A percentile compares a stretch with the other conserved stretches of the same genome.
Conservation (phyloP, 1,140 invertebrate species). For the Drosophila kepulauana region DNA sequence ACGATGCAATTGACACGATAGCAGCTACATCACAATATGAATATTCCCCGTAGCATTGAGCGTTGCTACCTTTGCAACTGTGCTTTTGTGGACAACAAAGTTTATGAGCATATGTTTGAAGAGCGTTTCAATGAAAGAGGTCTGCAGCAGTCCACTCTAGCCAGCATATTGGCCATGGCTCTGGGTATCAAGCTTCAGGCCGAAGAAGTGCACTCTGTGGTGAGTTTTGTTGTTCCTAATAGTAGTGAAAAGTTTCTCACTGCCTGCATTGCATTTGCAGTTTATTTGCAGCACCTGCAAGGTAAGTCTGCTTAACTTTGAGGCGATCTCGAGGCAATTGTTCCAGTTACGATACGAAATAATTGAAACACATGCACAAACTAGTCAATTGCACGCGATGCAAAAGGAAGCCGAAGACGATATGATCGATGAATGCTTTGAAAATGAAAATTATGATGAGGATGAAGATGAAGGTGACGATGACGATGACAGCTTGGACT, state of each 20-base stretch:
- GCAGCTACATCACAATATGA: not conserved
- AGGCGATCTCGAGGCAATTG: slow-evolving; percentile 19
- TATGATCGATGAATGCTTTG: no score
- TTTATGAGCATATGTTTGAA: slow-evolving; percentile 41
- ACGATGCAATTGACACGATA: no score
- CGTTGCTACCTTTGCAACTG: slow-evolving; percentile 41
- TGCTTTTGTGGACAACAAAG: slow-evolving; percentile 23
- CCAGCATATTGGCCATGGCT: slow-evolving; percentile 17
- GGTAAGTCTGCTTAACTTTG: slow-evolving; percentile 34
- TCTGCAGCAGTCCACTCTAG: slow-evolving; percentile 12
- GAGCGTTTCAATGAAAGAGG: slow-evolving; percentile 19
- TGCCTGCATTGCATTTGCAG: slow-evolving; percentile 2
- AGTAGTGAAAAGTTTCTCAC: not conserved
- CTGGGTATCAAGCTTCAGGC: slow-evolving; percentile 11
- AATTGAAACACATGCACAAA: not conserved
- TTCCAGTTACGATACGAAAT: slow-evolving; percentile 15
- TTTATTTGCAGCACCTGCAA: slow-evolving; percentile 45
- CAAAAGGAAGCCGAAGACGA: not conserved
- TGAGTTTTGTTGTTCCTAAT: not conserved
- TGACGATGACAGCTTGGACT: no score
- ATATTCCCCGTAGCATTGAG: not conserved
- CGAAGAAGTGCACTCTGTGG: slow-evolving; percentile 29
- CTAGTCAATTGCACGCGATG: not conserved
- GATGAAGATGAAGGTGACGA: no score
- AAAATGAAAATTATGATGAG: no score